Evolutionary conservation across 2,888 invertebrate species (phyloP), one percentile per base, ranked within the genome.

Genomic region (Willowsia nigromaculata): DNA sequence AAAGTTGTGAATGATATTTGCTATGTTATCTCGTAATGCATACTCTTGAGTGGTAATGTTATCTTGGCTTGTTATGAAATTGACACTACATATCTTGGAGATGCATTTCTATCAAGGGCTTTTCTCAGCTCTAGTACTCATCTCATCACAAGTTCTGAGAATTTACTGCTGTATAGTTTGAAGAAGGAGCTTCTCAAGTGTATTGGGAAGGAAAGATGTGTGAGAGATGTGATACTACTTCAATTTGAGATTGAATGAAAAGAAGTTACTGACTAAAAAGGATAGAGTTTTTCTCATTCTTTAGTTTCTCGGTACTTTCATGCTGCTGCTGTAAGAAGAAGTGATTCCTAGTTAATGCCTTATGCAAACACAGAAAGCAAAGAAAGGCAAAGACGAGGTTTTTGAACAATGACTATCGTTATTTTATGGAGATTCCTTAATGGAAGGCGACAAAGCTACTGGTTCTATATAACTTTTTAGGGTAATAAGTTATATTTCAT

Each of bases 381-480:
- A 43, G n/a, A 37, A 33, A 40, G 40, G 18, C 13, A n/a, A 68
- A 40, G 40, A 27, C 40, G 53, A 18, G 2, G 37, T 62, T 62
- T 59, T 81, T 59, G 40, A 59, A 81, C 59, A 81, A 81, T 81
- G 81, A 43, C 62, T 81, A 59, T 62, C 40, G 81, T 62, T 59
- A 81, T 81, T 81, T 81, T 81, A 81, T 81, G 81, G 81, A 62
- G 53, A 62, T 59, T 56, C 56, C 40, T 13, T 80, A 56, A 80
- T 56, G 76, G 50, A 76, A 47, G 13, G 3, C 40, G 2, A 33
- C 18, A 40, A 22, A 68, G 18, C 40, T 68, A 65, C 59, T 65
- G 1, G 4, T 65, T 2, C 5, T 59, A 25, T 27, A 59, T 18
- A 15, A 25, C 62, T 30, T 9, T n/a, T n/a, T n/a, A n/a, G n/a